These are phyloP conservation scores for Eupithecia subfuscata DNA, from an alignment of 2,888 invertebrate genomes.

Conservation along the genomic window DNA sequence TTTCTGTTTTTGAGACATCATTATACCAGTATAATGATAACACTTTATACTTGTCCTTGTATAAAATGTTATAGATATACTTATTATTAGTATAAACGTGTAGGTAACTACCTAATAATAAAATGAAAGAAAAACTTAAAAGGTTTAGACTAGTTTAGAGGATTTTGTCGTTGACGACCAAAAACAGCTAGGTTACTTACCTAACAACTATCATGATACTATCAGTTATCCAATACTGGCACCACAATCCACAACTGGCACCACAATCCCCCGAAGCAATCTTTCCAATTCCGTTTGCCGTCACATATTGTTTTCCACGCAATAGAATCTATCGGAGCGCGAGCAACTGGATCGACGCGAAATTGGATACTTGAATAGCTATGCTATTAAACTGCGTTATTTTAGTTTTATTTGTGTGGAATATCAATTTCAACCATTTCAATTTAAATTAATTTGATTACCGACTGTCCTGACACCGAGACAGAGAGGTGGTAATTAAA, in stretches of 20 bases:
- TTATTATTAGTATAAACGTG: background rate
- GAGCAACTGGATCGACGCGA: constrained; percentile 3
- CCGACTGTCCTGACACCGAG: no score
- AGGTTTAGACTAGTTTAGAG: no score
- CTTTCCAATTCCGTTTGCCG: constrained; percentile 14
- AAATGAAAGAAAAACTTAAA: background rate
- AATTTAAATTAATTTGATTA: background rate
- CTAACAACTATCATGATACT: background rate
- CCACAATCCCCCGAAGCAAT: constrained; percentile 15
- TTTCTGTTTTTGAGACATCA: background rate
- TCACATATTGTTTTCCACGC: constrained; percentile 27
- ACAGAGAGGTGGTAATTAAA: no score
- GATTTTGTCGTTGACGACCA: background rate
- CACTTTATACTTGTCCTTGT: background rate
- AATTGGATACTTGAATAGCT: background rate
- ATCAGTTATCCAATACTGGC: constrained; percentile 4
- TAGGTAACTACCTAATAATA: background rate
- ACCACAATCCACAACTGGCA: constrained; percentile 1
- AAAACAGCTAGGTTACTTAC: background rate
- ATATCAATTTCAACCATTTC: background rate
- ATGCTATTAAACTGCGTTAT: background rate
- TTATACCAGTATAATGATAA: no score
- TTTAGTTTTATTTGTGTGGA: background rate
- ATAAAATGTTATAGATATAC: background rate
- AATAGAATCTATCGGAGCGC: constrained; percentile 10